Evolutionary conservation across 1,140 invertebrate species (phyloP), one percentile per base, ranked within the genome.

Genomic region (Ceratosolen fusciceps): DNA sequence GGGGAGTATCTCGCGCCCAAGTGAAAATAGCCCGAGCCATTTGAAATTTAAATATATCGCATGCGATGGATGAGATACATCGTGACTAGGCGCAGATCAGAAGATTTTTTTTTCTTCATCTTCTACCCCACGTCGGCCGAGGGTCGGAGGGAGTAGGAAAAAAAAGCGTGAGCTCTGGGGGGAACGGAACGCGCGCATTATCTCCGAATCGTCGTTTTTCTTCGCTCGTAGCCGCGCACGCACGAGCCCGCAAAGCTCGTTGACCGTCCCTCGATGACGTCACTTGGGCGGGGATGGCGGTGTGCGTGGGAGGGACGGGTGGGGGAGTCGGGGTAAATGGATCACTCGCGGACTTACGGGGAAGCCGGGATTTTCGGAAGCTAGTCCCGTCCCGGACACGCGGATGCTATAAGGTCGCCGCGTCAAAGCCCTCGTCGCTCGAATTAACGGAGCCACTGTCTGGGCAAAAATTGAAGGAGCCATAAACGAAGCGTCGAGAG

Each of bases 401-500:
- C n/a, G n/a, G 9, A 2, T n/a, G 54, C 4, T 58, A 58, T 58
- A 26, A 58, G n/a, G 21, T 60, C 34, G 29, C 31, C 43, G 54
- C 19, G n/a, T n/a, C 29, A 71, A n/a, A 19, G 71, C 37, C 19
- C 29, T 16, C 37, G 47, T 16, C 37, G 47, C 9, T 34, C 7
- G 19, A 72, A 72, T 72, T 72, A 72, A 26, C 47, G 19, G 24
- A 24, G 24, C 43, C 19, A 54, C 29, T 21, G 8, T 34, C 1
- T 19, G 1, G 1, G 24, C 56, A 39, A 62, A 74, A 65, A 74
- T 31, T 24, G 47, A 37, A 74, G 49, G 37, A 24, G 58, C 73
- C 29, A 62, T 62, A 62, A 74, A 74, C 62, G 56, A 74, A 62
- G n/a, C 58, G 73, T 21, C 49, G 56, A 74, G 62, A 74, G 56